These are phyloP conservation scores for Manacus vitellinus DNA, from an alignment of 2,113 vertebrate species.

Conservation along the genomic window DNA sequence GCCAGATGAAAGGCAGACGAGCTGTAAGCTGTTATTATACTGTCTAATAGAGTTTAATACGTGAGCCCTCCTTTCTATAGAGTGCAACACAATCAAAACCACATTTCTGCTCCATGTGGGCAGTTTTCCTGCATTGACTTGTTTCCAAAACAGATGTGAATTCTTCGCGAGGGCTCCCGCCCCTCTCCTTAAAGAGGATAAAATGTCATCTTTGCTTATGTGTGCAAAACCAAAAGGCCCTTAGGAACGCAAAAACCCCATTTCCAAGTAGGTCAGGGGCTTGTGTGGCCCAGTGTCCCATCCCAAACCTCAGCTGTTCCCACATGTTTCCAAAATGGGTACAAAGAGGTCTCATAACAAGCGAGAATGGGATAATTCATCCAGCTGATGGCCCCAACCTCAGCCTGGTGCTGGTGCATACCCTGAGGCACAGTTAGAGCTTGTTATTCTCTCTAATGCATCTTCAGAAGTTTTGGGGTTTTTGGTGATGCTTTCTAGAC, in stretches of 20 bases:
- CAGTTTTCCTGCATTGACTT: constrained; percentile 41
- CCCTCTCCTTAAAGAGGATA: constrained; percentile 20
- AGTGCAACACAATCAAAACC: constrained; percentile 64
- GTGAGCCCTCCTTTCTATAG: constrained; percentile 42
- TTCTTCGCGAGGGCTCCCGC: constrained; percentile 4
- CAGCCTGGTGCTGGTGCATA: background rate
- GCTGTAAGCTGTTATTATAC: constrained; percentile 54
- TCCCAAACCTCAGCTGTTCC: constrained; percentile 4
- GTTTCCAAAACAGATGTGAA: constrained; percentile 67
- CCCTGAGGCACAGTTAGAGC: background rate
- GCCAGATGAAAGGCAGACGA: constrained; percentile 61
- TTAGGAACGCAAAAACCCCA: background rate
- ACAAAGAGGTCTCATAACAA: constrained; percentile 28
- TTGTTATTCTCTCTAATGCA: background rate
- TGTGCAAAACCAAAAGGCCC: background rate
- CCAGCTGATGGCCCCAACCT: background rate
- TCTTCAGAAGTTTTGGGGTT: background rate
- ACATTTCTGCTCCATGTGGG: constrained; percentile 61
- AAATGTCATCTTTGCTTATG: constrained; percentile 41
- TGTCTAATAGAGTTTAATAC: constrained; percentile 55
- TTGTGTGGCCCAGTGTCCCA: background rate
- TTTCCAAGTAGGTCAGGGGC: constrained; percentile 9
- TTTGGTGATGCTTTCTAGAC: background rate
- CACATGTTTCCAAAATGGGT: constrained; percentile 19
- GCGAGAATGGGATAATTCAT: constrained; percentile 25